Percentiles rank a stretch among this genome's conserved stretches.
Evolutionary conservation across 2,797 vertebrate genomes (phyloP).

Genomic region (Chaetophractus vellerosus): DNA sequence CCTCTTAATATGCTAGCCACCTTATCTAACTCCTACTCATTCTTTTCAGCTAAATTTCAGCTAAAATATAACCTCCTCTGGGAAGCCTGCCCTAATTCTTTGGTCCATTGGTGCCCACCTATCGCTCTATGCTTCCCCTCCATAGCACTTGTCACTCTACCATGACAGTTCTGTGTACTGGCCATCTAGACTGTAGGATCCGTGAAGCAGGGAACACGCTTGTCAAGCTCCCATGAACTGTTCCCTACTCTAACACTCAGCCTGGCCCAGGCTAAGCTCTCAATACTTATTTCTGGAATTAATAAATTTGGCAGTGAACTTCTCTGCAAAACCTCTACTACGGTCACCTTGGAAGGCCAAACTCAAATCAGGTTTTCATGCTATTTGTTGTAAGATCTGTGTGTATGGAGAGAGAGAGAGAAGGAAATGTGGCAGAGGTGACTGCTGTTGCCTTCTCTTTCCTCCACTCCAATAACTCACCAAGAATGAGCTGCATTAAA

Average conservation of each 20-base stretch:
- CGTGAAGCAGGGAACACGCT: background rate
- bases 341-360: background rate
- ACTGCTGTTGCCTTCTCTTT: background rate
- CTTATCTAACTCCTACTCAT: background rate
- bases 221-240: background rate
- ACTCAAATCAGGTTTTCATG: background rate
- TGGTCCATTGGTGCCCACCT: background rate
- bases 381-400: background rate
- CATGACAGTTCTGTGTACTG: background rate
- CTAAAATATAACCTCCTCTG: background rate
- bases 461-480: background rate
- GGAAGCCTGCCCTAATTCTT: background rate
- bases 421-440: background rate
- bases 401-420: background rate
- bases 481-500: background rate
- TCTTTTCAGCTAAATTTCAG: background rate
- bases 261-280: background rate
- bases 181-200: background rate
- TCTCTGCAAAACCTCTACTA: background rate
- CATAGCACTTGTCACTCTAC: background rate
- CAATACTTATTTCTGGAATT: background rate
- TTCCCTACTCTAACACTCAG: no score
- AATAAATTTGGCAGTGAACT: background rate
- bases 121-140: background rate
- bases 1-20: background rate